Conservation (phyloP, 2,888 invertebrate genomes). For the Aradus depressus region DNA sequence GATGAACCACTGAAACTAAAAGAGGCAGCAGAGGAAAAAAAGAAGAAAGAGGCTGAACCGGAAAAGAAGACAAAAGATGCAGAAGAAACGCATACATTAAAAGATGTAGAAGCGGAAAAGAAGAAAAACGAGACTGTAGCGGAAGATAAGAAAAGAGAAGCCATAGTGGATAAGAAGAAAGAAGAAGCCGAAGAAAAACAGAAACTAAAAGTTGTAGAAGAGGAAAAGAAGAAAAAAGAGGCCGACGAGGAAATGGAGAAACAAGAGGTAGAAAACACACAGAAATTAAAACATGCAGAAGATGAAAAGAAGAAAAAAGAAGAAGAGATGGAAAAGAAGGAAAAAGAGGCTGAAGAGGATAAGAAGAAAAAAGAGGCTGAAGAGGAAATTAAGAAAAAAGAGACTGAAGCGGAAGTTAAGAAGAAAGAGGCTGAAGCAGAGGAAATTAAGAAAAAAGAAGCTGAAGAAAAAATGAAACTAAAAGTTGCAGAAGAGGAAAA, state of each 20-base stretch:
- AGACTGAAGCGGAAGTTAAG: neutral
- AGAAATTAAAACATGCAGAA: slow-evolving; percentile 12
- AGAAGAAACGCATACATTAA: neutral
- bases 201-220: neutral
- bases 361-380: slow-evolving; percentile 2
- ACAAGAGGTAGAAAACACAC: slow-evolving; percentile 9
- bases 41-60: slow-evolving; percentile 23
- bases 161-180: neutral
- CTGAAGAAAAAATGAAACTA: slow-evolving; percentile 3
- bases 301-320: slow-evolving; percentile 20
- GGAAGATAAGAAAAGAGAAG: neutral
- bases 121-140: slow-evolving; percentile 3
- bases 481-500: neutral
- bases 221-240: neutral
- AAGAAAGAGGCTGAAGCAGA: neutral
- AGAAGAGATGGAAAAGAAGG: slow-evolving; percentile 21
- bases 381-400: neutral
- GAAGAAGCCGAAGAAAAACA: neutral
- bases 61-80: slow-evolving; percentile 7
- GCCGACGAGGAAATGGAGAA: slow-evolving; percentile 3
- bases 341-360: slow-evolving; percentile 20
- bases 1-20: slow-evolving; percentile 20
- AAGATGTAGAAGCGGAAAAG: neutral
- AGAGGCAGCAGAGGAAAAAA: slow-evolving; percentile 23
- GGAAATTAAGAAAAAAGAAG: neutral